phyloP scores from a whole-genome alignment of 2,888 invertebrate genomes.

The Macaria notata region DNA sequence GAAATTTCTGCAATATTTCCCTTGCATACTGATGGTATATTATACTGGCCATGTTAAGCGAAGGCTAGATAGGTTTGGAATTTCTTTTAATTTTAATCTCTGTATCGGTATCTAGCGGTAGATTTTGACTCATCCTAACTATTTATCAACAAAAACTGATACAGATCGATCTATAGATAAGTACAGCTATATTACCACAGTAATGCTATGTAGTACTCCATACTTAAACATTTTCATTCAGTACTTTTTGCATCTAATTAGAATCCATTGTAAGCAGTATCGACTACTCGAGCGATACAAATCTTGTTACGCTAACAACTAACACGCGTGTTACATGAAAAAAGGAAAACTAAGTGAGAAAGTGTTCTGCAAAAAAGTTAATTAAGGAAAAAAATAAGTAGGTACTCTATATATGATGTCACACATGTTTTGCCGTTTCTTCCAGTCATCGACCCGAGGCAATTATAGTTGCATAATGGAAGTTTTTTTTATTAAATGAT shows the following conservation, averaged over 20 bases:
- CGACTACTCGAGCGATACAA: constrained; percentile 54
- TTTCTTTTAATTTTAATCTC: no score
- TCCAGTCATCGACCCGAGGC: constrained; percentile 68
- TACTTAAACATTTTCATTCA: constrained; percentile 26
- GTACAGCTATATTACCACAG: background rate
- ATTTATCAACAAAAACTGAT: background rate
- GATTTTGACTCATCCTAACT: no score
- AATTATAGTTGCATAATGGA: constrained; percentile 73
- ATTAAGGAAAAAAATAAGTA: constrained; percentile 37
- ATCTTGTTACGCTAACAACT: constrained; percentile 45
- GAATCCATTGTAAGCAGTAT: constrained; percentile 39
- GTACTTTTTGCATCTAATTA: constrained; percentile 40
- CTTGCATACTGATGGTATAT: no score
- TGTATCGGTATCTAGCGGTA: no score
- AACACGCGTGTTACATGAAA: constrained; percentile 40
- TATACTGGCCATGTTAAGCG: no score
- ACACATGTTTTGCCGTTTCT: constrained; percentile 56
- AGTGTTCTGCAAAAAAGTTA: constrained; percentile 59
- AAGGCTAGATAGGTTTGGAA: no score
- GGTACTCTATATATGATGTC: constrained; percentile 43
- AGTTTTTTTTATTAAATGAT: constrained; percentile 52
- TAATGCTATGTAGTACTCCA: background rate
- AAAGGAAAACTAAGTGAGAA: constrained; percentile 52
- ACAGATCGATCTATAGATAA: background rate
- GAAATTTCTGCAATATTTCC: background rate